Conservation (phyloP, 2,888 invertebrate genomes). For the Coelopa pilipes region DNA sequence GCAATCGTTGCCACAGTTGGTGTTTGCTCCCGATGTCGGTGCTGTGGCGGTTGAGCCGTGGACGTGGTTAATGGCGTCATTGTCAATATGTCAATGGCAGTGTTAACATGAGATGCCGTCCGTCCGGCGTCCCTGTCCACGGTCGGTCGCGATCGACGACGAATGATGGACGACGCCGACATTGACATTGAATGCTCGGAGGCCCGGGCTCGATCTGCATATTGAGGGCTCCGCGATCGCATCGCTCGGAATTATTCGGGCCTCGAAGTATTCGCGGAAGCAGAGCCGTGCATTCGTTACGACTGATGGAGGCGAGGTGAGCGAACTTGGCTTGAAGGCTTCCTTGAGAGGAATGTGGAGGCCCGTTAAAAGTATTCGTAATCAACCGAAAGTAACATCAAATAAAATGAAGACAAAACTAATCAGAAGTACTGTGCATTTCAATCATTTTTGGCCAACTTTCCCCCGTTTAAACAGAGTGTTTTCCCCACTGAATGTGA, state of each 20-base stretch:
- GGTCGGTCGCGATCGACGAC: no score
- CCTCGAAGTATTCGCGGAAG: neutral
- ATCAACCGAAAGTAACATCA: no score
- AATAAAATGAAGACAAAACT: no score
- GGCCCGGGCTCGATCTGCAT: neutral
- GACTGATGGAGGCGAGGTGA: no score
- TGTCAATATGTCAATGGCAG: conserved; percentile 37
- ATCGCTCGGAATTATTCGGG: neutral
- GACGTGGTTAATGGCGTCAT: conserved; percentile 35
- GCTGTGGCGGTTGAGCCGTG: neutral
- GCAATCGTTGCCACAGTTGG: conserved; percentile 18
- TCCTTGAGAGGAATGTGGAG: no score
- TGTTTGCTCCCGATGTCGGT: neutral
- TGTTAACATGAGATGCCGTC: conserved; percentile 36
- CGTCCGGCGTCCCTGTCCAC: neutral
- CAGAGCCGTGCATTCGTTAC: no score
- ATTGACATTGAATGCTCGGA: conserved; percentile 18
- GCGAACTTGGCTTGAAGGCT: no score
- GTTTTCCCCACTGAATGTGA: no score
- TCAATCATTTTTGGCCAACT: no score
- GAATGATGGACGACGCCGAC: conserved; percentile 2
- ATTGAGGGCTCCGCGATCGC: neutral
- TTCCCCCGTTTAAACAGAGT: no score
- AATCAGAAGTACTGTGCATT: no score
- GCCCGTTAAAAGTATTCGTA: no score